Base-by-base conservation (phyloP, 2,113 vertebrate genomes). In the Nesoenas mayeri region DNA sequence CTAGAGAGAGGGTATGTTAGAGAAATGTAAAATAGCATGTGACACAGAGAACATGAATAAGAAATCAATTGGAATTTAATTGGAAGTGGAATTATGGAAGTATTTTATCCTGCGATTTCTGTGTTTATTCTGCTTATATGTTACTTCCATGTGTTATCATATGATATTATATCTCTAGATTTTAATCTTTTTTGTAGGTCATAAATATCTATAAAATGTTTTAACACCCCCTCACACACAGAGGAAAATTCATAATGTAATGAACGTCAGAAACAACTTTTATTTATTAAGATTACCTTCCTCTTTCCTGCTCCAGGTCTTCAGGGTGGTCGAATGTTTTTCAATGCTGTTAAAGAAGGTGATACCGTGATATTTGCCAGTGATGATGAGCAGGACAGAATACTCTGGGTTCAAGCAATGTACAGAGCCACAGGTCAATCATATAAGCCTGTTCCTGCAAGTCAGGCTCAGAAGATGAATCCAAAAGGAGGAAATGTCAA, bases 341-440 rank as follows among this genome's bases (percentile, higher is more conserved):
- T 99, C 91, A 99, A 99, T 38, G 99, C 99, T 4, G 98, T 99
- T 60, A 99, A 98, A 96, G 99, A 99, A 97, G 99, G 99, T 0
- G 99, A 99, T 95, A 98, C 99, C 0, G 98, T 99, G 32, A 97
- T 99, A 95, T 99, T 99, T 84, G 99, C 99, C 84, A 99, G 99
- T 67, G 99, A 99, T 0, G 99, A 99, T 62, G 99, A 99, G 47
- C 99, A 99, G 83, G 99, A 99, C 84, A 98, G 99, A 70, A 93
- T 98, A 81, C 96, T 99, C 57, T 99, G 99, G 99, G 98, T 99
- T 73, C 99, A 99, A 98, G 99, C 99, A 73, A 98, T 99, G 98
- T 99, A 99, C 88, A 98, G 99, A 54, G 99, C 99, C 91, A 99
- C 99, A 15, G 99, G 99, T 32, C 99, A 99, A 78, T 99, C 99